A percentile compares a stretch with the other conserved stretches of the same genome.
These are phyloP conservation scores for Hippoglossus stenolepis DNA, from an alignment of 2,113 vertebrate genomes.

Conservation along the genomic window DNA sequence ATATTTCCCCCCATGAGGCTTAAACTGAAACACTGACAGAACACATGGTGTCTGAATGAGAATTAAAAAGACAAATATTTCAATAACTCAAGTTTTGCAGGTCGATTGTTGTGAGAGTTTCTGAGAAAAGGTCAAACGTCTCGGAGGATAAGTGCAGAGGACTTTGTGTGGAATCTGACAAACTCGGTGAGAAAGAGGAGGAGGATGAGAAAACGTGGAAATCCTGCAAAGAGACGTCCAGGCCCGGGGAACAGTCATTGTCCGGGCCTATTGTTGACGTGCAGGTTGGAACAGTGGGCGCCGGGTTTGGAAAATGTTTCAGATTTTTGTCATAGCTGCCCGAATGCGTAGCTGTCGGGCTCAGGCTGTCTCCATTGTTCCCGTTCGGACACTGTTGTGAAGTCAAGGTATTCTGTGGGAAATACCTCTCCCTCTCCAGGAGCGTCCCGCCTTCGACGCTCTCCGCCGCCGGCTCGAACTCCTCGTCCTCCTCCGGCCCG, in stretches of 20 bases:
- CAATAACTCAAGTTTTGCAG: constrained; percentile 94
- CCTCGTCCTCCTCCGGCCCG: constrained; percentile 84
- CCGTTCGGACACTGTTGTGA: constrained; percentile 87
- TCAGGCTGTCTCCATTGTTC: constrained; percentile 92
- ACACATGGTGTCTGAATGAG: constrained; percentile 12
- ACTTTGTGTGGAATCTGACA: constrained; percentile 91
- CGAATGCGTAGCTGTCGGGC: constrained; percentile 87
- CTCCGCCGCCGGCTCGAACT: constrained; percentile 87
- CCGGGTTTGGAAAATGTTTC: constrained; percentile 94
- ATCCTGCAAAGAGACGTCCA: constrained; percentile 92
- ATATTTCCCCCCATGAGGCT: constrained; percentile 68
- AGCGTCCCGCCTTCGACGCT: constrained; percentile 86
- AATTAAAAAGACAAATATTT: constrained; percentile 47
- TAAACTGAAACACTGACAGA: constrained; percentile 60
- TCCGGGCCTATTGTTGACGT: constrained; percentile 94
- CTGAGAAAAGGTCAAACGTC: constrained; percentile 96
- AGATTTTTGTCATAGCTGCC: constrained; percentile 97
- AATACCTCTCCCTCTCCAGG: constrained; percentile 90
- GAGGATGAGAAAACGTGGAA: constrained; percentile 90
- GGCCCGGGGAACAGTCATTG: constrained; percentile 91
- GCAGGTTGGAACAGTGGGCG: constrained; percentile 92
- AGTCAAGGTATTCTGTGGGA: constrained; percentile 90
- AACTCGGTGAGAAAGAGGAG: constrained; percentile 93
- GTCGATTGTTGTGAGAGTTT: constrained; percentile 96
- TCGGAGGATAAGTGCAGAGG: constrained; percentile 91